A percentile compares a stretch with the other conserved stretches of the same genome.
Evolutionary conservation across 2,888 invertebrate species (phyloP).

Genomic region (Andrena praecox): DNA sequence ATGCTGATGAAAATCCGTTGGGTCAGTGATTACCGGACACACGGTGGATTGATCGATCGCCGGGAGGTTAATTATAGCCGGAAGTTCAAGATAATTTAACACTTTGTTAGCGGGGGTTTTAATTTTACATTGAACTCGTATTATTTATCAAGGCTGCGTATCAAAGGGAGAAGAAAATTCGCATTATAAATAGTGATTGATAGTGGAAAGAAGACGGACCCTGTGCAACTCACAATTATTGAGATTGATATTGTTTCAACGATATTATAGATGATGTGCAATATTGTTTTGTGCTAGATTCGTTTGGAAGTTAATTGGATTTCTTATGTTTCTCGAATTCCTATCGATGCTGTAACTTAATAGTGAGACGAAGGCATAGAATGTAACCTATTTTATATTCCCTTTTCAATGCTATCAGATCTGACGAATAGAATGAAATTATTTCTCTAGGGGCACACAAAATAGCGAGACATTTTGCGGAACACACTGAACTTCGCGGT

Average conservation of each 20-base stretch:
- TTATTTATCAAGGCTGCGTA: background rate
- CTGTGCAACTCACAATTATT: too few relatives aligned
- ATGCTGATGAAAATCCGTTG: background rate
- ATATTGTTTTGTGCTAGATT: background rate
- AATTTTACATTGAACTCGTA: background rate
- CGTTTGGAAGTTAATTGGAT: constrained; percentile 13
- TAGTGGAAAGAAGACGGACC: too few relatives aligned
- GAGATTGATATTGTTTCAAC: background rate
- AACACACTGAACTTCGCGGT: background rate
- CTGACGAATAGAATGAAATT: background rate
- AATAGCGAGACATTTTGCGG: constrained; percentile 2
- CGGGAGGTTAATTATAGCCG: constrained; percentile 33
- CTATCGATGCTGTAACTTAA: constrained; percentile 6
- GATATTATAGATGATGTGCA: constrained; percentile 2
- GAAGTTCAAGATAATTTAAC: constrained; percentile 34
- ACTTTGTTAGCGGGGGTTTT: background rate
- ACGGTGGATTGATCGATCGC: constrained; percentile 41
- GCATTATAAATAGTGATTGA: background rate
- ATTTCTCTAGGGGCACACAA: background rate
- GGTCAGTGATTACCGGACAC: constrained; percentile 11
- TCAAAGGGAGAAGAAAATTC: background rate
- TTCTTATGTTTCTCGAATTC: background rate
- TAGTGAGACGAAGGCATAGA: constrained; percentile 46
- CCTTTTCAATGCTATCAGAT: background rate
- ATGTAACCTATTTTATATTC: constrained; percentile 27